A percentile compares a stretch with the other conserved stretches of the same genome.
Conservation (phyloP, 2,113 vertebrate genomes). For the Stigmatopora nigra region DNA sequence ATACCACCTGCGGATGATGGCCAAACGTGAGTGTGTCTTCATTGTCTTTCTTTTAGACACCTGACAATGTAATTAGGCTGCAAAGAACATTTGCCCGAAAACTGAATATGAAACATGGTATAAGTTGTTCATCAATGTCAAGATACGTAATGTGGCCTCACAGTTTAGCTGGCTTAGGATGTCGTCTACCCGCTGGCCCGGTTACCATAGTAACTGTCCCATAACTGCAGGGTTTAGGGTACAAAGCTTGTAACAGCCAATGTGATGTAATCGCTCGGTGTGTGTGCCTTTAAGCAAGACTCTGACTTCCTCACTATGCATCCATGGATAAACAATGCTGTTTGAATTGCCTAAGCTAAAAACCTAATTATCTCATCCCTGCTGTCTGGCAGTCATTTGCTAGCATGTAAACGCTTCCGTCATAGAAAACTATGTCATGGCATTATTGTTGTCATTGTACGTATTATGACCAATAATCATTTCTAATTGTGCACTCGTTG, state of each 20-base stretch:
- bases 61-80: not conserved
- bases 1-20: constrained; percentile 48
- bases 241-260: constrained; percentile 7
- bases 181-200: constrained; percentile 1
- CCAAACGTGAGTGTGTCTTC: constrained; percentile 62
- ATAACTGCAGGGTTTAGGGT: constrained; percentile 3
- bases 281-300: constrained; percentile 18
- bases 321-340: not conserved
- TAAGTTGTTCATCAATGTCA: not conserved
- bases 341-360: constrained; percentile 15
- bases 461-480: constrained; percentile 46
- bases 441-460: constrained; percentile 28
- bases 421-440: constrained; percentile 9
- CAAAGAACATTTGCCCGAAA: not conserved
- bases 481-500: constrained; percentile 59
- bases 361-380: constrained; percentile 25
- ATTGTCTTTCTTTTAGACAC: not conserved
- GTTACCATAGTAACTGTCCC: constrained; percentile 4
- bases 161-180: not conserved
- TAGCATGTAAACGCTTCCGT: constrained; percentile 21
- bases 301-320: constrained; percentile 5
- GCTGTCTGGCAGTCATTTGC: constrained; percentile 11
- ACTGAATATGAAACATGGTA: not conserved
- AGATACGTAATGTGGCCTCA: not conserved
- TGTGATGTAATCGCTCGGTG: not conserved